These are phyloP conservation scores for Crossaster papposus DNA, from an alignment of 53 echinoderm and acorn worm species.

Conservation along the genomic window DNA sequence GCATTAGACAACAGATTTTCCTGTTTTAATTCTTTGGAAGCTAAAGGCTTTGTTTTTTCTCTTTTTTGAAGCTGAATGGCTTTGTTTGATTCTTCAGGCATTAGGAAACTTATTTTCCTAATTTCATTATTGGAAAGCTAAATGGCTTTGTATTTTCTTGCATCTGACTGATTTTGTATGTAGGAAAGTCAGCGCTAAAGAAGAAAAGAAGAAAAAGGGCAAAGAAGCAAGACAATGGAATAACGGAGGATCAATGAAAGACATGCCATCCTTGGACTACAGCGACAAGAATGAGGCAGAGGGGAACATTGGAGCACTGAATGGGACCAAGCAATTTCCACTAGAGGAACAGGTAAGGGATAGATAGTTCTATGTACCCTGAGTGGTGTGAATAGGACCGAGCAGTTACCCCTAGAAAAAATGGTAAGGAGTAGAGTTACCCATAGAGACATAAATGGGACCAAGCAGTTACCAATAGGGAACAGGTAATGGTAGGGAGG, in stretches of 20 bases:
- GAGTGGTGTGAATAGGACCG: conserved; percentile 51
- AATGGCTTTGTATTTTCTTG: not conserved
- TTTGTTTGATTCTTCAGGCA: too few relatives aligned
- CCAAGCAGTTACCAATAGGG: not conserved
- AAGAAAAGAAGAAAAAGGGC: conserved; percentile 73
- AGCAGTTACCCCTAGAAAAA: conserved; percentile 55
- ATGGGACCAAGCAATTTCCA: conserved; percentile 63
- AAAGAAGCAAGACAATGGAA: conserved; percentile 80
- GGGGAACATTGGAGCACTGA: conserved; percentile 34
- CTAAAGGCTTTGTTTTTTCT: not conserved
- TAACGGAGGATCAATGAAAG: conserved; percentile 71
- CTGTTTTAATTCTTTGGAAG: too few relatives aligned
- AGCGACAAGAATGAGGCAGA: conserved; percentile 63
- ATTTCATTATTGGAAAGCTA: not conserved
- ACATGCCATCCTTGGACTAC: conserved; percentile 73
- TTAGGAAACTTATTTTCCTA: too few relatives aligned
- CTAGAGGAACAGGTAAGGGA: conserved; percentile 64
- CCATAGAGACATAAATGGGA: not conserved
- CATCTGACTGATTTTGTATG: not conserved
- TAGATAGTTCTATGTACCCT: not conserved
- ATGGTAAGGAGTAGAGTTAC: conserved; percentile 17
- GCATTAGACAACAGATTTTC: too few relatives aligned
- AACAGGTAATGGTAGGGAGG: not conserved
- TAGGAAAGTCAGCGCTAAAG: conserved; percentile 36
- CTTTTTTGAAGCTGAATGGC: too few relatives aligned